These are phyloP conservation scores for Thinocorus orbignyianus DNA, from an alignment of 2,113 vertebrate species.

Conservation along the genomic window DNA sequence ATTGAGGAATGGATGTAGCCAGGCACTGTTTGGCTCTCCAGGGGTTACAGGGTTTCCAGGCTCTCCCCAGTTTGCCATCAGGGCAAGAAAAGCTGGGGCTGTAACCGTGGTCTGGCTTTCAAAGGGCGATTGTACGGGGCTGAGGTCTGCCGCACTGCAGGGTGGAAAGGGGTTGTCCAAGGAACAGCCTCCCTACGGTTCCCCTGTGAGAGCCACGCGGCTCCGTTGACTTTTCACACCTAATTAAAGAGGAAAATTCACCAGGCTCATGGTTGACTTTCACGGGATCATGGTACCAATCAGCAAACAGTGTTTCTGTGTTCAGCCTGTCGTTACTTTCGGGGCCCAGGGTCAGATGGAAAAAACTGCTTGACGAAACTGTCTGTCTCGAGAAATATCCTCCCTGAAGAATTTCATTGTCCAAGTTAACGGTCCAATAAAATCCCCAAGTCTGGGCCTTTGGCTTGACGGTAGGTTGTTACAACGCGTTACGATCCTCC, in stretches of 20 bases:
- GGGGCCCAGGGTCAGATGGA: conserved; percentile 32
- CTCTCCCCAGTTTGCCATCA: background rate
- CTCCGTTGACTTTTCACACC: conserved; percentile 59
- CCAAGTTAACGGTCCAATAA: background rate
- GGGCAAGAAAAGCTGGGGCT: background rate
- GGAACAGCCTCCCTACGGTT: background rate
- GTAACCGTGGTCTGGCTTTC: background rate
- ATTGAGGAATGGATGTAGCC: background rate
- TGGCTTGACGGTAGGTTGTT: background rate
- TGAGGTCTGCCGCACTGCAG: background rate
- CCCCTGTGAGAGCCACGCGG: background rate
- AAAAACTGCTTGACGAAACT: background rate
- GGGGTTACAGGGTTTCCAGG: background rate
- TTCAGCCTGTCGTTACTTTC: background rate
- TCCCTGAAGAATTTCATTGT: conserved; percentile 23
- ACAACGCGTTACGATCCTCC: accelerated
- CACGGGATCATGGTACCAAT: background rate
- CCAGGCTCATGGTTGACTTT: background rate
- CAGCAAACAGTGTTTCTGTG: conserved; percentile 9
- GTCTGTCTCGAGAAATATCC: conserved; percentile 12
- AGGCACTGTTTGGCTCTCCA: accelerated
- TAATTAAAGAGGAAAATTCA: conserved; percentile 44
- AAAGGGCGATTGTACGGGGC: background rate
- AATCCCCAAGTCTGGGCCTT: background rate
- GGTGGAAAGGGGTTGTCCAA: background rate